A percentile compares a stretch with the other conserved stretches of the same genome.
Conservation (phyloP, 2,113 vertebrate genomes). For the Electrona antarctica region DNA sequence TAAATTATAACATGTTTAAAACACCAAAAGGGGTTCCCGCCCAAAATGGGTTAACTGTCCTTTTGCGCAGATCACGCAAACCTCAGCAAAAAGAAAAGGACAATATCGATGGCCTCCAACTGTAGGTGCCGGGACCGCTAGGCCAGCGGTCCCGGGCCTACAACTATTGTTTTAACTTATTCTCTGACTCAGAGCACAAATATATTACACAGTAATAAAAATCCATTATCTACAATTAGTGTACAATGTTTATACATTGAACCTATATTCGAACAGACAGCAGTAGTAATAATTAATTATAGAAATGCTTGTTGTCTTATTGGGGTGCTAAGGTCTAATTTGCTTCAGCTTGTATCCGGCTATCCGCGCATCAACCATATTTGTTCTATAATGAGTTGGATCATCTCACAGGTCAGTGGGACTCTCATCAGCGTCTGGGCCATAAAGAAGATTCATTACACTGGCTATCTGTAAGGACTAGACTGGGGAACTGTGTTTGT, state of each 20-base stretch:
- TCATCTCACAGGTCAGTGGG: conserved; percentile 21
- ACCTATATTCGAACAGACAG: background rate
- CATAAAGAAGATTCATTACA: conserved; percentile 20
- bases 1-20: too few relatives aligned
- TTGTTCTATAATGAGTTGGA: conserved; percentile 5
- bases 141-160: too few relatives aligned
- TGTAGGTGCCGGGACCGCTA: too few relatives aligned
- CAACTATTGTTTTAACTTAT: too few relatives aligned
- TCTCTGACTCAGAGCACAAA: background rate
- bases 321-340: conserved; percentile 29
- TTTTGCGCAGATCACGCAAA: too few relatives aligned
- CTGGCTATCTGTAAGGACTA: background rate
- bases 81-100: too few relatives aligned
- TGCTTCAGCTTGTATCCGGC: conserved; percentile 5
- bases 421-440: conserved; percentile 35
- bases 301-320: conserved; percentile 11
- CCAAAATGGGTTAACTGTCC: too few relatives aligned
- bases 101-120: too few relatives aligned
- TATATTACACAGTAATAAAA: background rate
- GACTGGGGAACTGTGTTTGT: background rate
- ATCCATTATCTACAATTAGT: background rate
- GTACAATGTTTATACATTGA: background rate
- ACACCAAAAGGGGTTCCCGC: too few relatives aligned
- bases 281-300: conserved; percentile 38
- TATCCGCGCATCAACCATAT: conserved; percentile 20